phyloP scores from a whole-genome alignment of 1,140 invertebrate genomes.

The Spodoptera litura region DNA sequence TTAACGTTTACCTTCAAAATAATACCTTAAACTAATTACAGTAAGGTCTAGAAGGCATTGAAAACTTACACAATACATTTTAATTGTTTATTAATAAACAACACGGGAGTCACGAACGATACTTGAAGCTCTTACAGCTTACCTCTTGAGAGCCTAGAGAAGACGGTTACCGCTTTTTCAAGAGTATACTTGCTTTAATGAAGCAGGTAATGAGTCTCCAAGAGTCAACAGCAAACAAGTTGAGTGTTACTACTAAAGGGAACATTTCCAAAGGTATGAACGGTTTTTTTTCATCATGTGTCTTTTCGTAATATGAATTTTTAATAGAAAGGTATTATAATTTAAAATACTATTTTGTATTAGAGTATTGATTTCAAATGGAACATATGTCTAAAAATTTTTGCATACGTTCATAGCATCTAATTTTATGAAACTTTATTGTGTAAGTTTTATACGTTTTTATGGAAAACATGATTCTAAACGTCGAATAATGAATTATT shows the following conservation, averaged over 20 bases:
- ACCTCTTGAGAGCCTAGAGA: constrained; percentile 16
- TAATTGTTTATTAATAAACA: constrained; percentile 41
- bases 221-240: constrained; percentile 67
- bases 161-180: constrained; percentile 53
- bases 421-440: too few species aligned
- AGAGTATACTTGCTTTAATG: constrained; percentile 73
- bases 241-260: constrained; percentile 42
- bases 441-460: too few species aligned
- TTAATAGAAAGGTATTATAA: too few species aligned
- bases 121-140: constrained; percentile 16
- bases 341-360: too few species aligned
- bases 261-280: constrained; percentile 1
- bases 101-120: background rate
- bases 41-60: constrained; percentile 4
- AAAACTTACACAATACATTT: constrained; percentile 14
- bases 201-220: constrained; percentile 72
- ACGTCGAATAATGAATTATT: too few species aligned
- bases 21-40: constrained; percentile 14
- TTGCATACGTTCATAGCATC: too few species aligned
- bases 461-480: too few species aligned
- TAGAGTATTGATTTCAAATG: too few species aligned
- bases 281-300: background rate
- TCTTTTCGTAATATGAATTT: background rate
- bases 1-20: constrained; percentile 1
- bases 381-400: too few species aligned